Evolutionary conservation across 30 jellyfish, hydroid and myxozoan species (phyloP).

Genomic region (Morbakka virulenta): DNA sequence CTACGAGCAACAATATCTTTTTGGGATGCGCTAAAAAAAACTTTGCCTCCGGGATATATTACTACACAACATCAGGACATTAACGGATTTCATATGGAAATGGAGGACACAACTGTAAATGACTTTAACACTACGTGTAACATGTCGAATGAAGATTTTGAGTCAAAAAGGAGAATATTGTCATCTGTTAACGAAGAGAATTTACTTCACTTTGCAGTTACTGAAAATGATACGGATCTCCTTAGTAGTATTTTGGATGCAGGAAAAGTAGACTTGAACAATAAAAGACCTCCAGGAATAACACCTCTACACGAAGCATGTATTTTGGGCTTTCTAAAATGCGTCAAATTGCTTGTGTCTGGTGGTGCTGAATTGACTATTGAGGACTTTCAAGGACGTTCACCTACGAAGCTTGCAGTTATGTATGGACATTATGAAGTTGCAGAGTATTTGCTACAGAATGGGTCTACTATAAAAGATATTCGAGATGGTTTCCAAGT

Average conservation of each 20-base stretch:
- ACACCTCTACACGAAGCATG: slow-evolving; percentile 65
- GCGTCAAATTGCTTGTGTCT: slow-evolving; percentile 34
- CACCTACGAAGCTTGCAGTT: slow-evolving; percentile 54
- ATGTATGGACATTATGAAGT: slow-evolving; percentile 45
- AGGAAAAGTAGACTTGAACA: slow-evolving; percentile 23
- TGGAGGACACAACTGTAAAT: neutral
- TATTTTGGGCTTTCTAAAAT: slow-evolving; percentile 24
- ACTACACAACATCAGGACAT: neutral
- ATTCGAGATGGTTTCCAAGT: slow-evolving; percentile 58
- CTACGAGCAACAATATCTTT: neutral
- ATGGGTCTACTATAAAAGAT: slow-evolving; percentile 54
- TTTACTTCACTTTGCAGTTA: slow-evolving; percentile 45
- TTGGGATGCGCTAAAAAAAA: neutral
- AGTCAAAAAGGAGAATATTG: slow-evolving; percentile 39
- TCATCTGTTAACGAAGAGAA: slow-evolving; percentile 57
- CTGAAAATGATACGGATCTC: slow-evolving; percentile 32
- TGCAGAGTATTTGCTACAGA: slow-evolving; percentile 48
- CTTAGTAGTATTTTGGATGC: slow-evolving; percentile 10
- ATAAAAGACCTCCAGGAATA: slow-evolving; percentile 56
- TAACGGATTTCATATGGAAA: too few relatives aligned
- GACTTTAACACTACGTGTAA: too few relatives aligned
- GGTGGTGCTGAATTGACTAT: slow-evolving; percentile 36
- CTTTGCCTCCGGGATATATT: neutral
- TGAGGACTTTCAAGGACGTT: slow-evolving; percentile 25
- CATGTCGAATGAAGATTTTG: too few relatives aligned